These are phyloP conservation scores for Meliscaeva auricollis DNA, from an alignment of 2,888 invertebrate species.

Conservation along the genomic window DNA sequence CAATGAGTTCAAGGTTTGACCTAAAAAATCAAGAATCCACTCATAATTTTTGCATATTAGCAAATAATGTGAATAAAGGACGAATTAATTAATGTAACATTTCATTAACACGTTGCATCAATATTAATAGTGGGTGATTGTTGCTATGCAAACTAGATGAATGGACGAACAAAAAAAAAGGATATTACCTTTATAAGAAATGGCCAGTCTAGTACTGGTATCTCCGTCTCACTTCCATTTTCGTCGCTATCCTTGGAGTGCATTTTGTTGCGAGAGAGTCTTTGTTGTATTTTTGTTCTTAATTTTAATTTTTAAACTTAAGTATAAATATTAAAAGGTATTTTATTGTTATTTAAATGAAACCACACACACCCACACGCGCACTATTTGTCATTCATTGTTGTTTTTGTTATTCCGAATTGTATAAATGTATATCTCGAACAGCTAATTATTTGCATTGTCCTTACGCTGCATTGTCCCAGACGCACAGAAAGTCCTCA, in stretches of 20 bases:
- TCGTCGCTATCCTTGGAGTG: slow-evolving; percentile 67
- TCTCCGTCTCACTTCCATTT: slow-evolving; percentile 64
- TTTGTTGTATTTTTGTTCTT: slow-evolving; percentile 30
- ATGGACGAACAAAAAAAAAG: background rate
- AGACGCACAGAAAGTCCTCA: slow-evolving; percentile 66
- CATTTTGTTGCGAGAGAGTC: slow-evolving; percentile 63
- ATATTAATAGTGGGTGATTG: background rate
- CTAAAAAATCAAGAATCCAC: slow-evolving; percentile 58
- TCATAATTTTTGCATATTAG: background rate
- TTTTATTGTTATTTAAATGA: slow-evolving; percentile 30
- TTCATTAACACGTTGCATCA: background rate
- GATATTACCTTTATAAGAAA: slow-evolving; percentile 82
- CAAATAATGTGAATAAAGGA: background rate
- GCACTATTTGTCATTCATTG: slow-evolving; percentile 45
- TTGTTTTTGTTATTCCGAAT: slow-evolving; percentile 26
- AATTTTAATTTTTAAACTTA: slow-evolving; percentile 22
- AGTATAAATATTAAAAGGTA: slow-evolving; percentile 19
- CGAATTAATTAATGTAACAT: background rate
- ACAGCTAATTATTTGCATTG: slow-evolving; percentile 64
- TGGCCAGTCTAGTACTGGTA: slow-evolving; percentile 81
- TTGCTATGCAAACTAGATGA: slow-evolving; percentile 24
- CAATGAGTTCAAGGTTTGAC: slow-evolving; percentile 72
- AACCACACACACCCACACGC: slow-evolving; percentile 35
- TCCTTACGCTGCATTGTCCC: slow-evolving; percentile 64
- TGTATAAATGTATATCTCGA: slow-evolving; percentile 48